Conservation (phyloP, 2,797 vertebrate species). For the Gymnoscopelus microlampas region DNA sequence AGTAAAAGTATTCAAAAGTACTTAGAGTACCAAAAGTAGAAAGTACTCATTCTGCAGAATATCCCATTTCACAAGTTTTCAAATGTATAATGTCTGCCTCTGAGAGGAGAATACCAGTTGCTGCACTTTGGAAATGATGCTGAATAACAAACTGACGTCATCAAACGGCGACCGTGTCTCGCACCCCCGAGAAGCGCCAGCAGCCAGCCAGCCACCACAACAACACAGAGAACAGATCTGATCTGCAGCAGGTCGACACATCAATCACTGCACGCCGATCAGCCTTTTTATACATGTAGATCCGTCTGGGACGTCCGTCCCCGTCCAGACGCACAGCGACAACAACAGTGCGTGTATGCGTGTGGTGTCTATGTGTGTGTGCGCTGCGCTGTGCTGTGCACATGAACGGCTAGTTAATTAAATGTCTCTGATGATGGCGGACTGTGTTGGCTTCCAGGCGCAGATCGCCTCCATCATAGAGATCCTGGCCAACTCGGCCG, state of each 20-base stretch:
- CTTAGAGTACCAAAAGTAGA: too few relatives aligned
- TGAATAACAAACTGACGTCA: constrained; percentile 69
- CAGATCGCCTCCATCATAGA: constrained; percentile 83
- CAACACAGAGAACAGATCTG: neutral
- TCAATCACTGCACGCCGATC: neutral
- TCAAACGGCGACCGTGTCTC: constrained; percentile 58
- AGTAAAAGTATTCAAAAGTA: too few relatives aligned
- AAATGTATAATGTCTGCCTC: too few relatives aligned
- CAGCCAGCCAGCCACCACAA: neutral
- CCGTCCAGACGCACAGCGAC: too few relatives aligned
- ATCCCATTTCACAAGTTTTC: too few relatives aligned
- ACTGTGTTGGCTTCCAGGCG: constrained; percentile 79
- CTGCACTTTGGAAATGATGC: constrained; percentile 26
- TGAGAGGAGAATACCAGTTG: too few relatives aligned
- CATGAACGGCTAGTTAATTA: too few relatives aligned
- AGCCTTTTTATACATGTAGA: neutral
- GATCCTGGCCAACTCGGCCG: constrained; percentile 81
- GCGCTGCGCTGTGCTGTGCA: too few relatives aligned
- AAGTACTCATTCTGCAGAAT: too few relatives aligned
- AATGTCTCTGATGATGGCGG: constrained; percentile 70
- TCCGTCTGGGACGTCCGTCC: neutral
- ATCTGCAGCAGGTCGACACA: neutral
- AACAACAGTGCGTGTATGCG: too few relatives aligned
- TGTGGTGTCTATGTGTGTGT: too few relatives aligned
- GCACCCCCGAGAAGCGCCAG: constrained; percentile 21